Evolutionary conservation across 1,140 invertebrate species (phyloP).

Genomic region (Cydia strobilella): DNA sequence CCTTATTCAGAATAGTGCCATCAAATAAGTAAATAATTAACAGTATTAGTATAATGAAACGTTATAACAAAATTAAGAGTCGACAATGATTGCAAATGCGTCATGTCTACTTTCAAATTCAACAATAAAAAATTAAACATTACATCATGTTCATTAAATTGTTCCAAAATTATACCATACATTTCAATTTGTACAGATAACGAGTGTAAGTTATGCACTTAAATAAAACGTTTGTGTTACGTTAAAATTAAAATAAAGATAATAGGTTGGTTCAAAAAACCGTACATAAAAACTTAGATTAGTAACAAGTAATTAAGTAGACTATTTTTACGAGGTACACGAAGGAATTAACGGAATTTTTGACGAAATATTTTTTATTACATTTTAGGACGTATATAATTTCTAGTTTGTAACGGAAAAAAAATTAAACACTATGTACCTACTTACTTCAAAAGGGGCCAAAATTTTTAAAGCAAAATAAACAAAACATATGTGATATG

Average conservation of each 20-base stretch:
- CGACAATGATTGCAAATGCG: not conserved
- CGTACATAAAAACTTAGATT: not conserved
- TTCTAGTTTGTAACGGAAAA: too few relatives aligned
- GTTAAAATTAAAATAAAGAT: not conserved
- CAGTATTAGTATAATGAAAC: too few relatives aligned
- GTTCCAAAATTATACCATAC: not conserved
- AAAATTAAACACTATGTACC: too few relatives aligned
- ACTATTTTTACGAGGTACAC: too few relatives aligned
- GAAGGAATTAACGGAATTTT: too few relatives aligned
- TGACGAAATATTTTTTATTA: too few relatives aligned
- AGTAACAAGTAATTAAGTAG: too few relatives aligned
- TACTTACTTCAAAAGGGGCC: too few relatives aligned
- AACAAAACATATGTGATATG: not conserved
- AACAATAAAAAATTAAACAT: not conserved
- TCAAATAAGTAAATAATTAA: not conserved
- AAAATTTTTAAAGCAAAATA: not conserved
- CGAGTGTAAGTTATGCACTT: not conserved
- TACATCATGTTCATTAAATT: not conserved
- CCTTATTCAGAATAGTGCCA: not conserved
- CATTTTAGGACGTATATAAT: too few relatives aligned
- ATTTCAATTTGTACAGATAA: not conserved
- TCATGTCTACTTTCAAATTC: not conserved
- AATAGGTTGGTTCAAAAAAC: too few relatives aligned
- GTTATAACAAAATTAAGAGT: not conserved
- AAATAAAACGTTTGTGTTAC: not conserved